A percentile compares a stretch with the other conserved stretches of the same genome.
Conservation (phyloP, 2,113 vertebrate species). For the Amblyornis subalaris region DNA sequence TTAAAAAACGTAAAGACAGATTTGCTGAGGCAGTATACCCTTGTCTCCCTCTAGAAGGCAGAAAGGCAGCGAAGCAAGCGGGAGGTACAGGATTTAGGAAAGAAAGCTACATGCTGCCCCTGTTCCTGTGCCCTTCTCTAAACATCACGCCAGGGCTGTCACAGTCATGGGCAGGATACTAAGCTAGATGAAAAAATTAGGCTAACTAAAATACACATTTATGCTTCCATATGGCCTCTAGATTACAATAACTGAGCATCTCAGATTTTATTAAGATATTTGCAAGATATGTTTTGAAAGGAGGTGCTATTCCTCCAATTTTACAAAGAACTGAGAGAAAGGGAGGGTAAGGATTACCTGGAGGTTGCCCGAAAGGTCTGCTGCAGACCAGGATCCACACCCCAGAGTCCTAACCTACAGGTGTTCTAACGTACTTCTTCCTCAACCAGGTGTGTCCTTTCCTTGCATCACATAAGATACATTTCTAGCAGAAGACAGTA, state of each 20-base stretch:
- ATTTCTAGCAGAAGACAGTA: not conserved
- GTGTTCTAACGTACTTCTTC: not conserved
- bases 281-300: not conserved
- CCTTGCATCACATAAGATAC: not conserved
- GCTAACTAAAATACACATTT: not conserved
- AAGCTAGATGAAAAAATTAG: not conserved
- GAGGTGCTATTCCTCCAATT: not conserved
- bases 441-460: not conserved
- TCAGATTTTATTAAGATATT: not conserved
- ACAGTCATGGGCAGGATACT: not conserved
- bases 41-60: not conserved
- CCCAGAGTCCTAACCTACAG: not conserved
- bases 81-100: not conserved
- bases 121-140: not conserved
- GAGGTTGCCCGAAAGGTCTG: not conserved
- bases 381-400: not conserved
- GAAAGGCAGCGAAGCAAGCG: not conserved
- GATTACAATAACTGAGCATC: not conserved
- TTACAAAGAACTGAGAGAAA: not conserved
- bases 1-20: not conserved
- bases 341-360: not conserved
- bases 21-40: not conserved
- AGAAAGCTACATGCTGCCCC: rapidly evolving
- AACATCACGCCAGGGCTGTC: too few species aligned
- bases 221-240: not conserved